Percentiles rank a stretch among this genome's conserved stretches.
Evolutionary conservation across 1,140 invertebrate species (phyloP).

Genomic region (Carposina sasakii): DNA sequence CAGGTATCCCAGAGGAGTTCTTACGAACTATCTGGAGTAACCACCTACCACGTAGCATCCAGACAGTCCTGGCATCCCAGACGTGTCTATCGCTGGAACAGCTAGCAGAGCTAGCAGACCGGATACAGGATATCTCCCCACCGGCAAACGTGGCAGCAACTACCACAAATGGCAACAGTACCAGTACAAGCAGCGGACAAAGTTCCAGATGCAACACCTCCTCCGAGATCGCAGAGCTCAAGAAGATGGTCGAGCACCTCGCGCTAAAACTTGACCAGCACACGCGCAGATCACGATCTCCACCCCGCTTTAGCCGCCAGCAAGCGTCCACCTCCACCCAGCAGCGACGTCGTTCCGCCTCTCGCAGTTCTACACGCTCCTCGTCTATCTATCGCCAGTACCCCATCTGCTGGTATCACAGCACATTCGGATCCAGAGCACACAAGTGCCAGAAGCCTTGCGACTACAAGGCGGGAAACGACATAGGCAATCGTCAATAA

Average conservation of each 20-base stretch:
- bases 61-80: no score
- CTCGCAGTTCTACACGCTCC: no score
- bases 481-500: background rate
- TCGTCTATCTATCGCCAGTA: conserved; percentile 2
- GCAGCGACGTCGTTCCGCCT: background rate
- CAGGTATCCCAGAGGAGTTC: no score
- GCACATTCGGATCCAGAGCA: background rate
- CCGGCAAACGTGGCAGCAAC: background rate
- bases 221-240: no score
- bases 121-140: background rate
- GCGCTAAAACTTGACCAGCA: no score
- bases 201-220: background rate
- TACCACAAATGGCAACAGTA: background rate
- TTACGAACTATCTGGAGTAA: no score
- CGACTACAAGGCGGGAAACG: background rate
- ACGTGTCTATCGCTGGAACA: no score
- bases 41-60: no score
- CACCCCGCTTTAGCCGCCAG: background rate
- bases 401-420: background rate
- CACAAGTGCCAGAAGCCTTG: background rate
- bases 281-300: background rate
- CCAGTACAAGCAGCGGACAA: background rate
- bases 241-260: no score
- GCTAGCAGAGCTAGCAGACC: background rate
- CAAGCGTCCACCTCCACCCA: background rate